Evolutionary conservation across 2,797 vertebrate genomes (phyloP).

Genomic region (Liparis tanakae): DNA sequence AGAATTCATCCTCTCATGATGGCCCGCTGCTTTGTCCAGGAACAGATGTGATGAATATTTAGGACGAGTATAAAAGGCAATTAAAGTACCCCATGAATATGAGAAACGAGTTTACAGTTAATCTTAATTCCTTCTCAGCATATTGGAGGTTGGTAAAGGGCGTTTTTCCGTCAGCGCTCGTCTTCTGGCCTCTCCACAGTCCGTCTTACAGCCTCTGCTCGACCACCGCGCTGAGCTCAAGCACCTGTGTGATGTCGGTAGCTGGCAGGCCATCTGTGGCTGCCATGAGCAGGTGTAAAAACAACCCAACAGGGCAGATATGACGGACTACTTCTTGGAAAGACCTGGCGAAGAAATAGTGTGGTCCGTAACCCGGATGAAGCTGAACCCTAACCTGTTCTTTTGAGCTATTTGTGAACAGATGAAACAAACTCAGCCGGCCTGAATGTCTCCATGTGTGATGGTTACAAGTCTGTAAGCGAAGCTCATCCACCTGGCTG

Average conservation of each 20-base stretch:
- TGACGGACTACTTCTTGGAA: background rate
- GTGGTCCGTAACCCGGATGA: background rate
- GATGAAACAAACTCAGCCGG: background rate
- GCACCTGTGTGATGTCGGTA: background rate
- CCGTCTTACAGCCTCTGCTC: background rate
- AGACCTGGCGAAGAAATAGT: background rate
- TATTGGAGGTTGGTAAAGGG: too few relatives aligned
- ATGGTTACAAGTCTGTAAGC: background rate
- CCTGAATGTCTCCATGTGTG: background rate
- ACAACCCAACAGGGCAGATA: background rate
- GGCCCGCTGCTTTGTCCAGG: conserved; percentile 8
- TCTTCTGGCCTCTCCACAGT: background rate
- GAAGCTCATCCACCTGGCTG: background rate
- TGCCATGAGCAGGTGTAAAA: background rate
- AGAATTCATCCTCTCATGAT: conserved; percentile 6
- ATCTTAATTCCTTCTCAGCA: background rate
- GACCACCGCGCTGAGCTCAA: background rate
- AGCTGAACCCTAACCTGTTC: background rate
- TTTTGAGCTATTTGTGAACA: background rate
- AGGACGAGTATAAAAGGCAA: background rate
- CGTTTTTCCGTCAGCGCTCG: background rate
- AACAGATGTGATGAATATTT: conserved; percentile 1
- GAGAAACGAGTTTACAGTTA: background rate
- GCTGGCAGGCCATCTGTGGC: background rate
- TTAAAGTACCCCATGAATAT: background rate